Conservation (phyloP, 2,888 invertebrate genomes). For the Cecidostiba fungosa region DNA sequence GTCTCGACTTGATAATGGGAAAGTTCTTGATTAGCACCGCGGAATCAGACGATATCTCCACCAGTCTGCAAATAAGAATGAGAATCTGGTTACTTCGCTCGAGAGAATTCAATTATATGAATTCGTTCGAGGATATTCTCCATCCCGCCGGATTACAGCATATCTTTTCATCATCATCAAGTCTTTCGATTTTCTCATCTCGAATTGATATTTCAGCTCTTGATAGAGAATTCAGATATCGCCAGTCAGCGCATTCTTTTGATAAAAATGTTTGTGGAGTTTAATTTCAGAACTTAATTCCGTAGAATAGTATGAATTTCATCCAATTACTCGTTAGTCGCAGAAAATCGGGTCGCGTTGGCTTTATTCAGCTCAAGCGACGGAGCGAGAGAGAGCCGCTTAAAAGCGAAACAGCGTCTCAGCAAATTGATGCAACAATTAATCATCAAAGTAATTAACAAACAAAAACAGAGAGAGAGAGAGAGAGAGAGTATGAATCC, state of each 20-base stretch:
- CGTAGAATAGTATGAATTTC: not conserved
- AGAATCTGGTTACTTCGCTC: constrained; percentile 69
- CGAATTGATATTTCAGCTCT: not conserved
- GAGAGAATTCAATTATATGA: constrained; percentile 71
- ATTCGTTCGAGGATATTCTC: constrained; percentile 67
- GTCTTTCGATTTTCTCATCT: not conserved
- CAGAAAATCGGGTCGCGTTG: not conserved
- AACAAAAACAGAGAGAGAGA: constrained; percentile 1
- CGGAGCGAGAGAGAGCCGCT: constrained; percentile 18
- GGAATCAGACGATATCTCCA: not conserved
- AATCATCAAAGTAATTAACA: constrained; percentile 29
- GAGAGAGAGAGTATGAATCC: constrained; percentile 13
- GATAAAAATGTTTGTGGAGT: not conserved
- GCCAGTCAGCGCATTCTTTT: not conserved
- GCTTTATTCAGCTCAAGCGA: constrained; percentile 49
- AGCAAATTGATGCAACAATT: constrained; percentile 43
- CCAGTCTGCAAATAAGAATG: constrained; percentile 40
- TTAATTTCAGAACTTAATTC: not conserved
- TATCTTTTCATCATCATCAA: constrained; percentile 49
- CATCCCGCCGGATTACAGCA: constrained; percentile 63
- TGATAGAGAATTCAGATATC: not conserved
- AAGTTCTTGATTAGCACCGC: constrained; percentile 44
- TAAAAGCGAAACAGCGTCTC: constrained; percentile 12
- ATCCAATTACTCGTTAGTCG: not conserved
- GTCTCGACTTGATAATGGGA: constrained; percentile 40